Base-by-base conservation (phyloP, 2,888 invertebrate species). In the Choreutis nemorana region DNA sequence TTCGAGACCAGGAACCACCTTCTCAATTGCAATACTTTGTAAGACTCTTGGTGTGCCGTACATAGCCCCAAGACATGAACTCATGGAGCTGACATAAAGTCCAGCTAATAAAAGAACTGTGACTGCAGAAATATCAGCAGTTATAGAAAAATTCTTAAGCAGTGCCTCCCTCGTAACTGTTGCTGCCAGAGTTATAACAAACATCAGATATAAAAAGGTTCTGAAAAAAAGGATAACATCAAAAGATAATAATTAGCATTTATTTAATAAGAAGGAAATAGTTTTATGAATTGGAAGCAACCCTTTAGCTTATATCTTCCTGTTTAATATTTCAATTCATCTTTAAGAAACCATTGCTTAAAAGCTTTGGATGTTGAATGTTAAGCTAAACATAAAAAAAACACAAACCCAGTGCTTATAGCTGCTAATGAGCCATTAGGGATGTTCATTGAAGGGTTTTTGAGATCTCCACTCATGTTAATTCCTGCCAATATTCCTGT, bases 401-500 rank as follows among this genome's bases (percentile, higher is more conserved):
- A n/a, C n/a, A n/a, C n/a, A n/a, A n/a, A 93, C 94, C 93, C 93
- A 29, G 94, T 91, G 34, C 90, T 88, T 40, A 97, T 87, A 25
- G 97, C 96, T 21, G 95, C 91, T 30, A 98, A 68, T 2, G 97
- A 95, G 8, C 97, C 97, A 65, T 91, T 90, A 1, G 97, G 97
- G 55, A 97, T 97, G 63, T 95, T 94, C 23, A 86, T 85, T 3
- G 93, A 91, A 2, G 97, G 97, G 44, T 95, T 90, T 44, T 88
- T 85, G 32, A 98, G 82, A 66, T 98, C 97, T 8, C 97, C 97
- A 56, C 96, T 95, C 97, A 98, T 98, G 59, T 98, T 98, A 45
- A 98, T 97, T 16, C 98, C 98, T 4, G 97, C 94, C 41, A 98
- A 78, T 37, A 98, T 92, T 9, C 98, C 98, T 26, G 97, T 97